phyloP scores from a whole-genome alignment of 2,113 vertebrate genomes.

The Hyaena hyaena region DNA sequence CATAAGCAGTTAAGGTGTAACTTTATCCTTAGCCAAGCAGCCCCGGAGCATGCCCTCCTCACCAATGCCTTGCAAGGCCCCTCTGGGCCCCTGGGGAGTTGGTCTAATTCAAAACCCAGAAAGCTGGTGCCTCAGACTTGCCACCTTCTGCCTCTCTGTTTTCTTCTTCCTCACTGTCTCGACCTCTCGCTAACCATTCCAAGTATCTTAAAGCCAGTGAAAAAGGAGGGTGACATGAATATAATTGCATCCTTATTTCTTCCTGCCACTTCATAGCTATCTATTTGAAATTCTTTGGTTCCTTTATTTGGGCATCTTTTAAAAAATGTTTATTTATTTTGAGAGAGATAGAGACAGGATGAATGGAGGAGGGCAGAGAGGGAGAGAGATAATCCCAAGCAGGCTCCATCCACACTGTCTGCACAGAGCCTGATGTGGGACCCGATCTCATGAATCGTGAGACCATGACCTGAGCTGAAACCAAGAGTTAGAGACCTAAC shows the following conservation, averaged over 20 bases:
- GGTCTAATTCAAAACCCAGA: neutral
- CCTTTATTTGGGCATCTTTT: neutral
- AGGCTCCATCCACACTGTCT: too few species aligned
- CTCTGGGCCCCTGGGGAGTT: neutral
- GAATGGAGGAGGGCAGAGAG: too few species aligned
- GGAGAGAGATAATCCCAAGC: too few species aligned
- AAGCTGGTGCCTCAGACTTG: neutral
- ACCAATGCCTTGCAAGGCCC: too few species aligned
- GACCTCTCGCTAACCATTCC: neutral
- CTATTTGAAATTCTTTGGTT: neutral
- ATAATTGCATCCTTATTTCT: neutral
- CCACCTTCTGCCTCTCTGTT: neutral
- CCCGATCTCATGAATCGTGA: too few species aligned
- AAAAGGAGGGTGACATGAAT: too few species aligned
- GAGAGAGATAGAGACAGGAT: too few species aligned
- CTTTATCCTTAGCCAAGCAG: neutral
- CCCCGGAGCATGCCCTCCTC: neutral
- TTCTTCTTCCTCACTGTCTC: neutral
- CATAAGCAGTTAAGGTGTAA: neutral
- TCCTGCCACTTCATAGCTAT: neutral
- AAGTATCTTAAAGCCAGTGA: neutral
- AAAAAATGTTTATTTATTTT: too few species aligned
- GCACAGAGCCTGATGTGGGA: too few species aligned
- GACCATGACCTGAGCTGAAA: too few species aligned
- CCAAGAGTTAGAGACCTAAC: too few species aligned